Percentiles rank a stretch among this genome's conserved stretches.
Conservation (phyloP, 2,113 vertebrate species). For the Monarcha castaneiventris region DNA sequence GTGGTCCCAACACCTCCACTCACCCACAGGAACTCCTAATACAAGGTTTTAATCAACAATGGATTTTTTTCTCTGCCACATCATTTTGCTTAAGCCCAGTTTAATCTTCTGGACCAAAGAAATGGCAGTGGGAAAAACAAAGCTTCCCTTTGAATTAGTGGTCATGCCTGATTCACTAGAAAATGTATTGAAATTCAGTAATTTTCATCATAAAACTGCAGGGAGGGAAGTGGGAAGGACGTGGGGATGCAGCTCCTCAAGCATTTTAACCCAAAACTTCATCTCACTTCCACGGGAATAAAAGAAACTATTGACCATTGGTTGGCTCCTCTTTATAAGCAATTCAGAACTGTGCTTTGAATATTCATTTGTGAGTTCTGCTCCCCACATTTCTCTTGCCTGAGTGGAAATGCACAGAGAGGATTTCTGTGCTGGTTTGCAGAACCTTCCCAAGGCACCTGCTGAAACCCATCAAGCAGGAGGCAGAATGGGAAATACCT, state of each 20-base stretch:
- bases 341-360: neutral
- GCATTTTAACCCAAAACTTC: neutral
- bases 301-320: neutral
- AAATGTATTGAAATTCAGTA: neutral
- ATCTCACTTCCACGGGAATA: neutral
- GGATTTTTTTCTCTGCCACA: neutral
- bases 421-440: neutral
- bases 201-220: neutral
- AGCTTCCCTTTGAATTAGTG: neutral
- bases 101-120: neutral
- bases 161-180: neutral
- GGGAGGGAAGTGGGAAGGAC: neutral
- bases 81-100: neutral
- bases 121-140: neutral
- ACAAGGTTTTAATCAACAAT: neutral
- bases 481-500: neutral
- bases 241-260: neutral
- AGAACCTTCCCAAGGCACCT: neutral
- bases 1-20: neutral
- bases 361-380: slow-evolving; percentile 5
- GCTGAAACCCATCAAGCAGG: neutral
- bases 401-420: neutral
- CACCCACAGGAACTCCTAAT: neutral
- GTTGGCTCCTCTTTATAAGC: neutral
- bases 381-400: neutral